Conservation (phyloP, 2,113 vertebrate species). For the Peromyscus maniculatus region DNA sequence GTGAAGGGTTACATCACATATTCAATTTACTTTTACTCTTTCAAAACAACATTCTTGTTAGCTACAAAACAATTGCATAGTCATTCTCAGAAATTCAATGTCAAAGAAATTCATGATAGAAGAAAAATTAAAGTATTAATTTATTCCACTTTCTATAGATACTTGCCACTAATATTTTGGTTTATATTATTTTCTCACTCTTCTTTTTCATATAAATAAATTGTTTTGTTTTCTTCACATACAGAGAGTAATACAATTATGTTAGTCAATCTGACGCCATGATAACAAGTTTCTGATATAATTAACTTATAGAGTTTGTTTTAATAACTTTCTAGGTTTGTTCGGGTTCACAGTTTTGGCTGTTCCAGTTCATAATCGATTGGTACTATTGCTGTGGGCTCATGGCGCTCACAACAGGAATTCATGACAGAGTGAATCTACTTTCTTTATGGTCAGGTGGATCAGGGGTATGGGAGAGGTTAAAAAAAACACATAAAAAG, state of each 20-base stretch:
- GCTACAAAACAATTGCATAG: not conserved
- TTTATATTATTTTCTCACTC: not conserved
- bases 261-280: not conserved
- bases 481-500: not conserved
- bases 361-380: not conserved
- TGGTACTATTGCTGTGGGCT: not conserved
- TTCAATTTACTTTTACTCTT: constrained; percentile 59
- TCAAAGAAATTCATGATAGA: constrained; percentile 26
- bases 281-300: not conserved
- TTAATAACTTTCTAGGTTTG: too few relatives aligned
- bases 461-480: not conserved
- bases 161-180: constrained; percentile 37
- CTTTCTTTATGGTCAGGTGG: not conserved
- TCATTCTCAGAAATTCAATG: constrained; percentile 25
- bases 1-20: not conserved
- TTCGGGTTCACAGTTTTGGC: not conserved
- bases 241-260: not conserved
- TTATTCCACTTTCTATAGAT: constrained; percentile 5
- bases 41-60: constrained; percentile 41
- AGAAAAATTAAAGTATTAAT: constrained; percentile 16
- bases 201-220: not conserved
- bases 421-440: not conserved
- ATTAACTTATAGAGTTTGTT: not conserved
- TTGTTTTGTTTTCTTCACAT: not conserved
- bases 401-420: not conserved